A percentile compares a stretch with the other conserved stretches of the same genome.
Conservation (phyloP, 2,888 invertebrate species). For the Isoperla grammatica region DNA sequence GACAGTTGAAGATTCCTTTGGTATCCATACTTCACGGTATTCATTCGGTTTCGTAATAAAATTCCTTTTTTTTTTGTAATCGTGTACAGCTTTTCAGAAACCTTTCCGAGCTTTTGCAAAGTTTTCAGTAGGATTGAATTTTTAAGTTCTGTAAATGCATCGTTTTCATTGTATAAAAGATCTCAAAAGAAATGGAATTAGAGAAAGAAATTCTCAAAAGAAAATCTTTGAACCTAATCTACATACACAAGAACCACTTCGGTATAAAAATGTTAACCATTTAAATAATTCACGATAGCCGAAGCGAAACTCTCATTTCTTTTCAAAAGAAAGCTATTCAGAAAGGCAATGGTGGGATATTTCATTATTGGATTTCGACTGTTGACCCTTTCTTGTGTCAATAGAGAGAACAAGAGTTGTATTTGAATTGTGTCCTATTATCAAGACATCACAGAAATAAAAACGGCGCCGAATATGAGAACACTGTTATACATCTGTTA, state of each 20-base stretch:
- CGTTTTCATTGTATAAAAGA: neutral
- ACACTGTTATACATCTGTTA: too few species aligned
- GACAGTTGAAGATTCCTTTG: neutral
- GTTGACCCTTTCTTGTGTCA: slow-evolving; percentile 20
- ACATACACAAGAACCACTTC: slow-evolving; percentile 20
- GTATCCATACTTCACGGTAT: neutral
- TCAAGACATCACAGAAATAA: too few species aligned
- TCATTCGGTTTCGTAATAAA: too few species aligned
- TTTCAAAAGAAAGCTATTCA: slow-evolving; percentile 14
- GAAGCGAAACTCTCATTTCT: slow-evolving; percentile 26
- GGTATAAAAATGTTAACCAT: slow-evolving; percentile 13
- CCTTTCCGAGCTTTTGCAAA: too few species aligned
- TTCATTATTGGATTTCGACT: too few species aligned
- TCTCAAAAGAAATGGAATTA: slow-evolving; percentile 2
- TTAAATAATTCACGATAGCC: slow-evolving; percentile 29
- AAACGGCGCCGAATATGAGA: too few species aligned
- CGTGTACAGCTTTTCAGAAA: too few species aligned
- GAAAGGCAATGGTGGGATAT: too few species aligned
- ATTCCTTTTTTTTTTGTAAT: too few species aligned
- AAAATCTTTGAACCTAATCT: slow-evolving; percentile 25
- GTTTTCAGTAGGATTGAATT: too few species aligned
- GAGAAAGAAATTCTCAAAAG: slow-evolving; percentile 5
- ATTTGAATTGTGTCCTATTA: slow-evolving; percentile 24
- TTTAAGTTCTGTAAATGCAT: too few species aligned
- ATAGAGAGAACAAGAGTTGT: slow-evolving; percentile 23